Evolutionary conservation across 2,797 vertebrate genomes (phyloP).

Genomic region (Anas bahamensis): DNA sequence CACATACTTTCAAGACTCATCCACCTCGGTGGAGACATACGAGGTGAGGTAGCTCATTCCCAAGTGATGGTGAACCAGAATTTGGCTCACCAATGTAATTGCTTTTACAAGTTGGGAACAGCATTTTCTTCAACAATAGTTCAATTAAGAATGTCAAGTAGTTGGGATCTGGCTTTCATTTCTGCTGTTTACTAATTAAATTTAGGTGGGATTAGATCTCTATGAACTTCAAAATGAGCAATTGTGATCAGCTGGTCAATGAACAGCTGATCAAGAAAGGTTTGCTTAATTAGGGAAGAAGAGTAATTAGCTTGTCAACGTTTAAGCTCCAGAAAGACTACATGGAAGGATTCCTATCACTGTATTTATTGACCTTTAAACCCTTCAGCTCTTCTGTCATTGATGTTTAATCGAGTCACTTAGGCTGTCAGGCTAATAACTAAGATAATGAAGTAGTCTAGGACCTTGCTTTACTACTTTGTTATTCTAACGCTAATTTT

Average conservation of each 20-base stretch:
- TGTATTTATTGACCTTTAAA: conserved; percentile 93
- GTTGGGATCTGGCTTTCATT: conserved; percentile 66
- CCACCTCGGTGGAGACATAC: not conserved
- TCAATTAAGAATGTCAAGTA: conserved; percentile 62
- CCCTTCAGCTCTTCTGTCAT: conserved; percentile 85
- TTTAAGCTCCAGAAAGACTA: conserved; percentile 86
- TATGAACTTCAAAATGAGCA: conserved; percentile 67
- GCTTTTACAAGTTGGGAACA: not conserved
- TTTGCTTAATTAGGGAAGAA: conserved; percentile 84
- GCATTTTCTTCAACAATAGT: conserved; percentile 26
- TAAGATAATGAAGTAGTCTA: conserved; percentile 88
- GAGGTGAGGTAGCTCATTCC: not conserved
- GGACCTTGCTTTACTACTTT: conserved; percentile 88
- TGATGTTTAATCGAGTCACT: conserved; percentile 90
- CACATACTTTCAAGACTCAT: not conserved
- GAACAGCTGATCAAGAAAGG: conserved; percentile 75
- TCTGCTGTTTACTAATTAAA: conserved; percentile 71
- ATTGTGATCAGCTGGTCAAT: conserved; percentile 73
- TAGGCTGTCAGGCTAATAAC: conserved; percentile 88
- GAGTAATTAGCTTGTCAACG: conserved; percentile 95
- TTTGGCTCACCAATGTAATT: not conserved
- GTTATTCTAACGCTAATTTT: conserved; percentile 91
- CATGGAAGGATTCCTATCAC: conserved; percentile 89
- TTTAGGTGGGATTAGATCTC: conserved; percentile 69
- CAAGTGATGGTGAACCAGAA: not conserved